Conservation (phyloP, 2,797 vertebrate species). For the Leuciscus waleckii region DNA sequence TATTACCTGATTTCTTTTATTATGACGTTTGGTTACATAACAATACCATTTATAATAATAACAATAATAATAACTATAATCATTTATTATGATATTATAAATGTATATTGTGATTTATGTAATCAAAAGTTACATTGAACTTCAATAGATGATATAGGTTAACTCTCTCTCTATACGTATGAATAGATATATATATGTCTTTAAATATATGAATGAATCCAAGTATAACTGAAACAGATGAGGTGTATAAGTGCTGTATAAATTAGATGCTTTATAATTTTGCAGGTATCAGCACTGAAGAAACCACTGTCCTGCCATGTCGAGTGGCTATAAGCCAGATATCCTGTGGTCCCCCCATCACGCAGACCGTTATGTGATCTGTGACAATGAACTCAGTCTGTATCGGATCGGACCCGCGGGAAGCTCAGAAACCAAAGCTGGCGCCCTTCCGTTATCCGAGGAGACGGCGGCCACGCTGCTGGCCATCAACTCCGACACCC, state of each 20-base stretch:
- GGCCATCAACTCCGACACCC: slow-evolving; percentile 96
- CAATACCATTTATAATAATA: neutral
- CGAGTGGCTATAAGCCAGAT: slow-evolving; percentile 97
- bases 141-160: neutral
- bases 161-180: neutral
- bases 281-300: slow-evolving; percentile 21
- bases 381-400: slow-evolving; percentile 94
- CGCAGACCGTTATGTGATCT: slow-evolving; percentile 94
- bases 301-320: slow-evolving; percentile 68
- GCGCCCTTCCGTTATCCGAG: slow-evolving; percentile 88
- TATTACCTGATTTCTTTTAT: neutral
- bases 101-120: neutral
- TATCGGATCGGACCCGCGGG: slow-evolving; percentile 92
- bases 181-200: neutral
- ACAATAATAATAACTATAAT: neutral
- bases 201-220: neutral
- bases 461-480: slow-evolving; percentile 92
- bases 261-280: neutral
- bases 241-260: neutral
- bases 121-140: neutral
- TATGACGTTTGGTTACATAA: neutral
- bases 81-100: neutral
- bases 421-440: slow-evolving; percentile 86
- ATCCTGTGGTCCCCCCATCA: slow-evolving; percentile 98
- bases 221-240: neutral